Conservation (phyloP, 2,888 invertebrate genomes). For the Spilarctia lutea region DNA sequence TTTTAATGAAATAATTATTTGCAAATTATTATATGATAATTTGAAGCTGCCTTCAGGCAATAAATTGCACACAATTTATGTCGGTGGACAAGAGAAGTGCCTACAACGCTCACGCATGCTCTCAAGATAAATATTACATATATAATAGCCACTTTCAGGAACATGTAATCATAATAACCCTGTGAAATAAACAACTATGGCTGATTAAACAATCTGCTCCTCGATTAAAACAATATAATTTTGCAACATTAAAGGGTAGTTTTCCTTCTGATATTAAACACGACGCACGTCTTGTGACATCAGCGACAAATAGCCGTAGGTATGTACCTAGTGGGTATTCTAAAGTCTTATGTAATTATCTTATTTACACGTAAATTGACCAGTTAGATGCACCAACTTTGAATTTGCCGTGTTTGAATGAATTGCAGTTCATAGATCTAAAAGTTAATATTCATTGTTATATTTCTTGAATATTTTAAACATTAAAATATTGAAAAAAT, state of each 20-base stretch:
- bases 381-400: background rate
- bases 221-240: slow-evolving; percentile 58
- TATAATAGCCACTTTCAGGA: slow-evolving; percentile 54
- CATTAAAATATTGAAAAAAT: background rate
- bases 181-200: slow-evolving; percentile 60
- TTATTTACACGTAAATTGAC: background rate
- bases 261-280: slow-evolving; percentile 42
- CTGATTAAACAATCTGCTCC: slow-evolving; percentile 65
- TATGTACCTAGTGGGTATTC: background rate
- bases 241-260: slow-evolving; percentile 55
- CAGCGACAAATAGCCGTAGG: no score
- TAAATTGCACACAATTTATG: slow-evolving; percentile 79
- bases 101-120: slow-evolving; percentile 42
- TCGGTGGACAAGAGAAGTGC: slow-evolving; percentile 54
- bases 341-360: background rate
- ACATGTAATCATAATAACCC: slow-evolving; percentile 39
- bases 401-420: background rate
- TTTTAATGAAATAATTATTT: slow-evolving; percentile 77
- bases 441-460: background rate
- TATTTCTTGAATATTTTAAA: background rate
- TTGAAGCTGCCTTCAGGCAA: slow-evolving; percentile 70
- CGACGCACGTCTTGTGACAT: slow-evolving; percentile 2
- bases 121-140: slow-evolving; percentile 69
- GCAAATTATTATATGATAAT: slow-evolving; percentile 76
- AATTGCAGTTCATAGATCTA: background rate